Evolutionary conservation across 2,888 invertebrate species (phyloP), one percentile per base, ranked within the genome.

Genomic region (Lissonota sp.): DNA sequence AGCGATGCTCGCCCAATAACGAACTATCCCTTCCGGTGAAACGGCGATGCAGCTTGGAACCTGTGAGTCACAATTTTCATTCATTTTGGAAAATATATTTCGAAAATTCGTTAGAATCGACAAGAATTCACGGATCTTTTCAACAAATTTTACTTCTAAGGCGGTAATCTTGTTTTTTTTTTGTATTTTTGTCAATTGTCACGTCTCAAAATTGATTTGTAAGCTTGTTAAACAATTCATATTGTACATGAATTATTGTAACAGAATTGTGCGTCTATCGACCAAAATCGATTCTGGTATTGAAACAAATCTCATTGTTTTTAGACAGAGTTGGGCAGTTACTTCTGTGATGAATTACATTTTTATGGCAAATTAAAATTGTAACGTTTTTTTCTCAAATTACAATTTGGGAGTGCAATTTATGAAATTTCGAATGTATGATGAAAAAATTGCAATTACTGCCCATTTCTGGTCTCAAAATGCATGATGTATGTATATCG

Each of bases 1-100:
- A 0, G 97, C 96, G 49, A 98, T 95, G 4, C 96, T 97, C 0
- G 97, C 95, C 99, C 99, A 99, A 93, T 96, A 98, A n/a, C 98
- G 95, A 0, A 98, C 96, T 66, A 96, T 95, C 46, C 98, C 99
- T 90, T 98, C 98, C 0, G 98, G 98, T 0, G 98, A 98, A 0
- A 98, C 97, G 12, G 98, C 98, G 86, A 99, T 95, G 88, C 98
- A 98, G 0, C 97, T 96, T 6, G 98, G 97, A 91, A 96, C 94
- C 94, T 95, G 75, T 4, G 79, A 40, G 12, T n/a, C 6, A 58
- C 3, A 26, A 26, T 26, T 26, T 26, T 3, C 26, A 3, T 26
- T 26, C 1, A 26, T 26, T 26, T 26, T 26, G 26, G 26, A 26
- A 26, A 3, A 26, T 26, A 26, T 26, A 26, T 26, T 26, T 26